A percentile compares a stretch with the other conserved stretches of the same genome.
Conservation (phyloP, 2,113 vertebrate genomes). For the Thomomys bottae region DNA sequence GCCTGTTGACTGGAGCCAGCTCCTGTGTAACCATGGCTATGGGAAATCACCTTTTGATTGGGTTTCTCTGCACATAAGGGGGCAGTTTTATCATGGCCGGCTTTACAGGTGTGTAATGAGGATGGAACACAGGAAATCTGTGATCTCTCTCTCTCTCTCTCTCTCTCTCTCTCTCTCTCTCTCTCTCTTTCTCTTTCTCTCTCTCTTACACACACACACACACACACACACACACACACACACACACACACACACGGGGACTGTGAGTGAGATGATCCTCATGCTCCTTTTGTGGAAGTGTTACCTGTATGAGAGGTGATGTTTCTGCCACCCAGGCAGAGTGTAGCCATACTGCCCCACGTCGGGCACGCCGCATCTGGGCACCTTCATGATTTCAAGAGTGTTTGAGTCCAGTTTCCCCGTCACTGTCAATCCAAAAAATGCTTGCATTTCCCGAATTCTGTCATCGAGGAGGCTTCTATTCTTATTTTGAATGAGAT, state of each 20-base stretch:
- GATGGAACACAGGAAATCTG: neutral
- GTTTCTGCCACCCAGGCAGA: constrained; percentile 86
- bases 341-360: constrained; percentile 84
- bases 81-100: too few relatives aligned
- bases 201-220: too few relatives aligned
- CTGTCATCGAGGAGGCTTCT: constrained; percentile 67
- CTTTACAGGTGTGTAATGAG: neutral
- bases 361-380: constrained; percentile 86
- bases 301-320: constrained; percentile 87
- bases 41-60: neutral
- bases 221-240: too few relatives aligned
- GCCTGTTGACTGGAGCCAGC: neutral
- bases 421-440: constrained; percentile 85
- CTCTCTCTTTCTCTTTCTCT: too few relatives aligned
- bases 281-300: neutral
- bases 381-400: constrained; percentile 84
- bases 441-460: constrained; percentile 87
- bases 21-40: neutral
- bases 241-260: neutral
- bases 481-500: constrained; percentile 78
- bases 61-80: neutral
- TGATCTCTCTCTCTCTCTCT: too few relatives aligned
- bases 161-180: too few relatives aligned
- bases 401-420: constrained; percentile 83
- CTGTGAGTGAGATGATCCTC: neutral